Conservation (phyloP, 92 coral and sea anemone species). For the Epizoanthus stellaris region DNA sequence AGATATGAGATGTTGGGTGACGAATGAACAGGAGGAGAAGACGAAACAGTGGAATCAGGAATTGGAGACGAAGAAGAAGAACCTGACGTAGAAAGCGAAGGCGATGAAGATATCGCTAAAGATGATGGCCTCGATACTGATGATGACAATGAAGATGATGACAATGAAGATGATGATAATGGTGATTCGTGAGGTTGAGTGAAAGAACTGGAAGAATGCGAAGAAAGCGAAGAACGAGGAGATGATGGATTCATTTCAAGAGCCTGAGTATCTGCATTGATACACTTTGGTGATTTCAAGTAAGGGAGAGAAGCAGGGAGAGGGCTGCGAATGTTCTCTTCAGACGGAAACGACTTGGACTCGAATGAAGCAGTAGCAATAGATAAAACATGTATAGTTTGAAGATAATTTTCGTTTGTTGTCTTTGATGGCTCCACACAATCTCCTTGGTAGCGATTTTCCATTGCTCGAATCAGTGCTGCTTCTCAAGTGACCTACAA, state of each 20-base stretch:
- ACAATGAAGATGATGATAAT: neutral
- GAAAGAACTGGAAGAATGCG: neutral
- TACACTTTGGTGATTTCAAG: too few relatives aligned
- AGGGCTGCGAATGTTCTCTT: too few relatives aligned
- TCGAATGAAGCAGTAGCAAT: neutral
- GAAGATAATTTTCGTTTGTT: neutral
- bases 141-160: neutral
- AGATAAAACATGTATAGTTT: neutral
- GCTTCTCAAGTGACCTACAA: too few relatives aligned
- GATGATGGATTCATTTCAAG: neutral
- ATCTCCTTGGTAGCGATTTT: neutral
- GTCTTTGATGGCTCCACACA: neutral
- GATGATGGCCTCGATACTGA: neutral
- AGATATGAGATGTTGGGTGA: neutral
- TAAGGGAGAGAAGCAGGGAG: too few relatives aligned
- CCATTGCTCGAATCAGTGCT: neutral
- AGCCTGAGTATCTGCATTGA: too few relatives aligned
- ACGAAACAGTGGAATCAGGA: neutral
- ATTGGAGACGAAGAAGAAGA: neutral
- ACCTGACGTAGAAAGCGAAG: neutral
- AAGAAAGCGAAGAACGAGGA: slow-evolving; percentile 6
- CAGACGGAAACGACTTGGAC: neutral
- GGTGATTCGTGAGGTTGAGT: neutral
- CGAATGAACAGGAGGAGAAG: neutral
- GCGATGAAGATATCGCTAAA: neutral